Percentiles rank a stretch among this genome's conserved stretches.
phyloP scores from a whole-genome alignment of 1,140 invertebrate genomes.

The Drosophila funebris region DNA sequence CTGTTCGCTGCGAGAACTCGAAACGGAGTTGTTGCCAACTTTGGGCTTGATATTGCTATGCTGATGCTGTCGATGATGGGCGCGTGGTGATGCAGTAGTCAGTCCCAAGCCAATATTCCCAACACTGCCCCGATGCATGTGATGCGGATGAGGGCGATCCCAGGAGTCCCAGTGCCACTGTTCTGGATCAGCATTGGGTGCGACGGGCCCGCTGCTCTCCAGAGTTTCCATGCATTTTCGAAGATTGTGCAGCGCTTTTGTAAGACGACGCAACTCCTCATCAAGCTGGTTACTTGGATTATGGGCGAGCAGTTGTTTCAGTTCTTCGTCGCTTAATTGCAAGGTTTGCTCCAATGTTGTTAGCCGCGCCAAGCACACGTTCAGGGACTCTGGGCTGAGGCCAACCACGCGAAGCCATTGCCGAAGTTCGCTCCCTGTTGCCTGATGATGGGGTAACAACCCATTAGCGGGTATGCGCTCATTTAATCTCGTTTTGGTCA shows the following conservation, averaged over 20 bases:
- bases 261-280: conserved; percentile 92
- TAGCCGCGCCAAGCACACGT: conserved; percentile 86
- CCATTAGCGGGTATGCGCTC: conserved; percentile 85
- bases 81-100: conserved; percentile 62
- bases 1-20: conserved; percentile 48
- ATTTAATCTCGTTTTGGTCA: conserved; percentile 91
- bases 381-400: conserved; percentile 83
- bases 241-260: conserved; percentile 92
- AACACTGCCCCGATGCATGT: conserved; percentile 70
- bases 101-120: conserved; percentile 63
- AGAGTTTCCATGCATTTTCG: conserved; percentile 84
- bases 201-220: conserved; percentile 39
- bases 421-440: conserved; percentile 88
- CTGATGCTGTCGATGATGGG: conserved; percentile 63
- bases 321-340: conserved; percentile 92
- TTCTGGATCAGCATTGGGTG: conserved; percentile 78
- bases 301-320: conserved; percentile 89
- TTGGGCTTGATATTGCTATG: conserved; percentile 46
- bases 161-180: conserved; percentile 97
- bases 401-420: conserved; percentile 96
- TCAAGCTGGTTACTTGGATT: conserved; percentile 88
- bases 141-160: conserved; percentile 87
- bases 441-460: conserved; percentile 84
- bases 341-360: conserved; percentile 91
- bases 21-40: conserved; percentile 9